Base-by-base conservation (phyloP, 37 sponge, comb jelly and placozoan genomes). In the Mnemiopsis leidyi region DNA sequence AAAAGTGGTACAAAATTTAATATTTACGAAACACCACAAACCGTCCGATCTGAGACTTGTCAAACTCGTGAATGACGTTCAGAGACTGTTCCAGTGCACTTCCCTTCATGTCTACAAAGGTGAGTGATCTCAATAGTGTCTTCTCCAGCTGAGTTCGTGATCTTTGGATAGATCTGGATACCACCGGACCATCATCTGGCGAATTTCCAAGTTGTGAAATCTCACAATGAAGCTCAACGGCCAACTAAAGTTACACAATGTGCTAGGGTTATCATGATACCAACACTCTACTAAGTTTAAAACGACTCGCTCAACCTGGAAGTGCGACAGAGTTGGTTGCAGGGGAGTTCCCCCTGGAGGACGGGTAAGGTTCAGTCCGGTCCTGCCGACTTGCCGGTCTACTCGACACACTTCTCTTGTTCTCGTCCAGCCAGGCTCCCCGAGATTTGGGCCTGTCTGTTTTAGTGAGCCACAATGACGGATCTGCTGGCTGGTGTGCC, bases 381-480 rank as follows among this genome's bases (percentile, higher is more conserved):
- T 77, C 36, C 1, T 34, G 34, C 1, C 36, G 30, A 32, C 79
- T 77, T 7, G 79, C 1, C 3, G 36, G 20, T 18, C 36, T 34
- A 13, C 61, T 13, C 20, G 79, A 77, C 18, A 2, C 34, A 9
- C 20, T 32, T 32, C 36, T 77, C 79, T 77, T 77, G 32, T 34
- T 32, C 79, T 77, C 79, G 20, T 77, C 79, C 36, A 77, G 79
- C 79, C 79, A 77, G 32, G 79, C 79, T 7, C 79, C 79, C 36
- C 79, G 79, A 36, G 79, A 77, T 32, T 77, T 77, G 18, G 79
- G 79, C 1, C 79, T 33, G 32, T 77, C 79, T 77, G 79, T 13
- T 37, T 85, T 85, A 26, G 90, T 40, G 38, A 85, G 90, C 90
- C 90, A 85, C n/a, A 85, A 23, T 23, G 90, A 85, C 1, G 90